Evolutionary conservation across 2,113 vertebrate genomes (phyloP), one percentile per base, ranked within the genome.

Genomic region (Hemiprocne comata): DNA sequence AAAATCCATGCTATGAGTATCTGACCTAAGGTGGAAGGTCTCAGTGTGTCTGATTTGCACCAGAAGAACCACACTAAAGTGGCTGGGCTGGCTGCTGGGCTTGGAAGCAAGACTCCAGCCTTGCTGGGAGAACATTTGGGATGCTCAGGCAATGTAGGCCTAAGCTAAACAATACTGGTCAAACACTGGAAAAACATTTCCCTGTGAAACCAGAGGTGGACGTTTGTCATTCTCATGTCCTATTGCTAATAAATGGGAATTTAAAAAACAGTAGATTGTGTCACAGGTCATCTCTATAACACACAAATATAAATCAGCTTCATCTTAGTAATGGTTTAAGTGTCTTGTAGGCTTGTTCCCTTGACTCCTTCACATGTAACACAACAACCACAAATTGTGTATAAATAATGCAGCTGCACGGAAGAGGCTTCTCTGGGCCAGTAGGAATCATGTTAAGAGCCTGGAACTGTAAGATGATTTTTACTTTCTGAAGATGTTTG

Each of bases 1-100:
- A 26, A 69, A 67, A 54, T 9, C 26, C 13, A 10, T 0, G 0
- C 11, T 65, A 4, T 31, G 42, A 10, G 38, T 50, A 3, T 3
- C 0, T 36, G 65, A 15, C 11, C 4, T 13, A 60, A 57, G 65
- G 12, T 31, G 46, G 54, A 66, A 64, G 60, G 54, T 72, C 31
- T 31, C 9, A 1, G 19, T 16, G 42, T 62, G 21, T 7, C 42
- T 34, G 12, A 11, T 25, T 33, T n/a, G 40, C 3, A 3, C 10
- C 33, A 50, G 44, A n/a, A 54, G 64, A 88, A 42, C 50, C 0
- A 2, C 33, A 5, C 38, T 58, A 16, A 36, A 26, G 44, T 1
- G 0, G n/a, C 51, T 17, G 46, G 33, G 38, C n/a, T 38, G 54
- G 61, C 46, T 24, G 70, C 31, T 11, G 33, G 18, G 17, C 53